A percentile compares a stretch with the other conserved stretches of the same genome.
Conservation (phyloP, 1,140 invertebrate species). For the Rhagoletis pomonella region DNA sequence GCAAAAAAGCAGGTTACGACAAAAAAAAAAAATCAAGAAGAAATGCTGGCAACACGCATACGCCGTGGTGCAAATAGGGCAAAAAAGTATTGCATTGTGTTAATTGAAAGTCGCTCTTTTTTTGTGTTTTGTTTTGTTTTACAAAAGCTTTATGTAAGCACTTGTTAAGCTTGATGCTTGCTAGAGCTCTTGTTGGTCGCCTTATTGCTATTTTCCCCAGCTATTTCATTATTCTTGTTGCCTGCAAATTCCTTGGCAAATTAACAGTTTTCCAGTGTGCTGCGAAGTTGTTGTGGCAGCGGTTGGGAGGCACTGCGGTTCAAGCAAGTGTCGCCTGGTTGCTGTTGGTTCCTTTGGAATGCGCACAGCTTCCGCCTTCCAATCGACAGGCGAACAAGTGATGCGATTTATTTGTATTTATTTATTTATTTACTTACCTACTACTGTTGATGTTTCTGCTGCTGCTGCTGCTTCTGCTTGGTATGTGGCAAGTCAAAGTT, state of each 20-base stretch:
- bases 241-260: slow-evolving; percentile 30
- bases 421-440: not conserved
- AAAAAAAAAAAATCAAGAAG: not conserved
- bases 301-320: not conserved
- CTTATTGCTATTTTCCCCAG: not conserved
- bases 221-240: not conserved
- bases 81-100: not conserved
- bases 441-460: not conserved
- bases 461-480: not conserved
- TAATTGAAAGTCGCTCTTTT: slow-evolving; percentile 26
- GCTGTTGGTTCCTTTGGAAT: slow-evolving; percentile 6
- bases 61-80: not conserved
- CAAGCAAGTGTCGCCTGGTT: not conserved
- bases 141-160: not conserved
- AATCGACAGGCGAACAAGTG: not conserved
- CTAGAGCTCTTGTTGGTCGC: not conserved
- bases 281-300: not conserved
- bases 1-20: not conserved
- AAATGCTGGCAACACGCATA: not conserved
- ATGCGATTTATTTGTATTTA: not conserved
- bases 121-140: not conserved
- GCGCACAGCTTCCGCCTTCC: slow-evolving; percentile 4
- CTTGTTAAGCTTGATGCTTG: not conserved
- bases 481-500: not conserved
- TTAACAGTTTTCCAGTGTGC: slow-evolving; percentile 13